Evolutionary conservation across 1,140 invertebrate species (phyloP), one percentile per base, ranked within the genome.

Genomic region (Drosophila ironensis): DNA sequence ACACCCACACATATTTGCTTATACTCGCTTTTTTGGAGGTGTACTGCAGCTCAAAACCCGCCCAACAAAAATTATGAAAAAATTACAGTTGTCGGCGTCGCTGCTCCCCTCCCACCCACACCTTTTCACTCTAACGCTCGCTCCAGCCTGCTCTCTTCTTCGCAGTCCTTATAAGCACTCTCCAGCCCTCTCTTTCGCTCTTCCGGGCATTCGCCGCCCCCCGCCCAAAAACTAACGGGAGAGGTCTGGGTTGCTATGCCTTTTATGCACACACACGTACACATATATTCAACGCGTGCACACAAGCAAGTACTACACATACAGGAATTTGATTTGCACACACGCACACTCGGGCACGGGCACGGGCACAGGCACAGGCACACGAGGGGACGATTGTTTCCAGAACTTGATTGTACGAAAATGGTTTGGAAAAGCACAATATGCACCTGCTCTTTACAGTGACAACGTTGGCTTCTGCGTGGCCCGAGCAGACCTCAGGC

Each of bases 171-270:
- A n/a, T n/a, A n/a, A n/a, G n/a, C n/a, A n/a, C n/a, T n/a, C n/a
- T n/a, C n/a, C n/a, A n/a, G n/a, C n/a, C n/a, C n/a, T n/a, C n/a
- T n/a, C n/a, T n/a, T n/a, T n/a, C n/a, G n/a, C n/a, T n/a, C n/a
- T n/a, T n/a, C n/a, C n/a, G 30, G 8, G 28, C 3, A 12, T 12
- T 12, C 27, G 25, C 41, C 47, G 33, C 42, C 12, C 50, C 50
- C 54, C 54, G 40, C 74, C 52, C 51, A 73, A 80, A 63, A 51
- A 63, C 30, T 45, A 54, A 66, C 42, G 63, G 60, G 63, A 64
- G 63, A 64, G 42, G 6, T 37, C 33, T 37, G 33, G 33, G 33
- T 37, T 37, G 33, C 33, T 37, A 37, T 37, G 33, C 33, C 33
- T 37, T 37, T 37, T 37, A 37, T 37, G 33, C 33, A 37, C 33